Evolutionary conservation across 2,888 invertebrate genomes (phyloP), one percentile per base, ranked within the genome.

Genomic region (Drosophila demipolita): DNA sequence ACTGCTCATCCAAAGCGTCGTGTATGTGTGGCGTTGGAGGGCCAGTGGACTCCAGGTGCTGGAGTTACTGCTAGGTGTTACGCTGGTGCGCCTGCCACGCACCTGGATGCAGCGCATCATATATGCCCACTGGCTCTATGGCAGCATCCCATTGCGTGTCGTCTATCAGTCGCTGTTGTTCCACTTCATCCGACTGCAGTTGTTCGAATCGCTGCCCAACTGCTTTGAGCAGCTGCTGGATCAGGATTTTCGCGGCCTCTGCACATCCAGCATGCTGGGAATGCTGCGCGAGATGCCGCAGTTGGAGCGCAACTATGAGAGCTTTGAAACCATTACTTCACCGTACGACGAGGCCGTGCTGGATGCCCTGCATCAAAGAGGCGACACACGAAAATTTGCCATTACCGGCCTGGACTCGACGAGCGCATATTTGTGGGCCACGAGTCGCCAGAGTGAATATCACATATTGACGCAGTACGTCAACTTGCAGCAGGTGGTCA

Each of bases 101-200:
- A 15, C 36, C 20, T 84, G 87, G 87, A 23, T 58, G 52, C 84
- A 78, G 7, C 82, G 83, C 1, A 9, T 82, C 17, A 72, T 84
- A 62, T 82, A 80, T 26, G 68, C 71, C 23, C 83, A 84, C 20
- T 85, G 88, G 85, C 59, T 85, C 11, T 74, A 75, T 45, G 80
- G 74, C 33, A 80, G 77, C 42, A 69, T 91, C 0, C 77, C 83
- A 0, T 26, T 84, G 36, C 81, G 91, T 0, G 75, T 81, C 8
- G 78, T 77, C 57, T 92, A 92, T 52, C 91, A 91, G 9, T 82
- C 90, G 12, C 72, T 89, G 7, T 55, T 91, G 20, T 91, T 88
- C 55, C 80, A 91, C 35, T 75, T 91, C 15, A 90, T 91, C 23
- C 80, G 87, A 2, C 57, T 80, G 20, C 79, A 80, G 38, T 32